A percentile compares a stretch with the other conserved stretches of the same genome.
phyloP scores from a whole-genome alignment of 2,113 vertebrate genomes.

The Protomyctophum bolini region DNA sequence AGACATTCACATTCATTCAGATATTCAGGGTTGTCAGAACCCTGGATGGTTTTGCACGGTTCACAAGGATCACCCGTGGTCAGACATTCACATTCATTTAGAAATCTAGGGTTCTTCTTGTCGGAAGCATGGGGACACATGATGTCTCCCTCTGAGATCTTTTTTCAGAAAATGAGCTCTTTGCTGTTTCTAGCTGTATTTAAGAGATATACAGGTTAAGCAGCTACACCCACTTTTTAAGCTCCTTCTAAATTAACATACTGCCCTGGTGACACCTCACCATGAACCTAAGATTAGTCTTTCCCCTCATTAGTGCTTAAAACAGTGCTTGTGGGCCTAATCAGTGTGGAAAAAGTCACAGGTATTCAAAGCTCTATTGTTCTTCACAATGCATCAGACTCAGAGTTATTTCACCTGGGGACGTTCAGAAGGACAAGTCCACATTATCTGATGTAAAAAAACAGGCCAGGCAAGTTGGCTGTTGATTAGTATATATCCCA shows the following conservation, averaged over 20 bases:
- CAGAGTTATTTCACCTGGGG: background rate
- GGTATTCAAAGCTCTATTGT: background rate
- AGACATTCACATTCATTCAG: slow-evolving; percentile 57
- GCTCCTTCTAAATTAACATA: slow-evolving; percentile 5
- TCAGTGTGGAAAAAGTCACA: slow-evolving; percentile 2
- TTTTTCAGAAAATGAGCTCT: slow-evolving; percentile 10
- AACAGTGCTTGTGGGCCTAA: background rate
- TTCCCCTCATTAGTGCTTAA: background rate
- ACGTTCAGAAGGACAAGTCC: background rate
- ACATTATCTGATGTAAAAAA: slow-evolving; percentile 3
- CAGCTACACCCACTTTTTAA: slow-evolving; percentile 45
- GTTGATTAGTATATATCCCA: background rate
- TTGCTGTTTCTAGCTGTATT: slow-evolving; percentile 12
- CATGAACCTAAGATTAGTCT: slow-evolving; percentile 13
- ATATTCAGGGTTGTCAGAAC: slow-evolving; percentile 19
- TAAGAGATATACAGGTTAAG: slow-evolving; percentile 45
- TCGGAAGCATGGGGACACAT: slow-evolving; percentile 42
- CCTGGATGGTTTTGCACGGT: slow-evolving; percentile 55
- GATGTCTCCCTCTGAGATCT: background rate
- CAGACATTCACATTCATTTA: slow-evolving; percentile 48
- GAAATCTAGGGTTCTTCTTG: slow-evolving; percentile 26
- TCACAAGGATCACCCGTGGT: slow-evolving; percentile 45
- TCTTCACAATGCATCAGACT: background rate
- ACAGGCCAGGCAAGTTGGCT: background rate
- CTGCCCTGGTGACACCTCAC: slow-evolving; percentile 45